Conservation (phyloP, 1,140 invertebrate genomes). For the Neodiprion fabricii region DNA sequence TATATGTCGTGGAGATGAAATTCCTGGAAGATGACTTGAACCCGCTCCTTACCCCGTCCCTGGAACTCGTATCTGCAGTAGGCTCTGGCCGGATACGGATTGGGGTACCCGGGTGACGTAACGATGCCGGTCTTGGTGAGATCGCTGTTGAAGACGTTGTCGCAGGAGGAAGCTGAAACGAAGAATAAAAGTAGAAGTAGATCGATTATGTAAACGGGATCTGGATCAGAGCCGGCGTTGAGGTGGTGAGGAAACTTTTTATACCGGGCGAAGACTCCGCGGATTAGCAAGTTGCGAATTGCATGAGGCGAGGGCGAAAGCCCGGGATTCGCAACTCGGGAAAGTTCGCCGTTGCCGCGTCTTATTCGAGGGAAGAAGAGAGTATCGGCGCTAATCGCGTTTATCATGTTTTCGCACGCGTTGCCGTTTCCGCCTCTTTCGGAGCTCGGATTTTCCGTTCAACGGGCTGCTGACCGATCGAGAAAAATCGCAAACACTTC, state of each 20-base stretch:
- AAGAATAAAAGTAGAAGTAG: conserved; percentile 39
- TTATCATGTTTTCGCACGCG: not conserved
- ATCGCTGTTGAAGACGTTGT: conserved; percentile 79
- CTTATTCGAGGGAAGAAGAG: not conserved
- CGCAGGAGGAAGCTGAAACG: conserved; percentile 78
- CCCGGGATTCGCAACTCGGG: not conserved
- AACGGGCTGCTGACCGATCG: not conserved
- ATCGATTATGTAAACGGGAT: not conserved
- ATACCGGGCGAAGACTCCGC: not conserved
- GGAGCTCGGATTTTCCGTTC: not conserved
- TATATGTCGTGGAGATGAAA: conserved; percentile 69
- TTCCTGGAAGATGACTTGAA: conserved; percentile 79
- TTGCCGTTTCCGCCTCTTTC: conserved; percentile 1
- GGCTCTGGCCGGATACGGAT: conserved; percentile 75
- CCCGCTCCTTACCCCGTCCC: conserved; percentile 80
- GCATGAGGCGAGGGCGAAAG: not conserved
- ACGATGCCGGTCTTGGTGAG: conserved; percentile 81
- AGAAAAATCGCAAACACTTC: not conserved
- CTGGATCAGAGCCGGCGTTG: not conserved
- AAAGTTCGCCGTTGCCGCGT: not conserved
- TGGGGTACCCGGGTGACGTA: conserved; percentile 78
- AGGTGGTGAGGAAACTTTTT: not conserved
- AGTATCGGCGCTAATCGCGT: not conserved
- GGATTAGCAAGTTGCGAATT: not conserved
- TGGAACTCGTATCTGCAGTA: conserved; percentile 86